Conservation (phyloP, 2,888 invertebrate species). For the Rhorus exstirpatorius region DNA sequence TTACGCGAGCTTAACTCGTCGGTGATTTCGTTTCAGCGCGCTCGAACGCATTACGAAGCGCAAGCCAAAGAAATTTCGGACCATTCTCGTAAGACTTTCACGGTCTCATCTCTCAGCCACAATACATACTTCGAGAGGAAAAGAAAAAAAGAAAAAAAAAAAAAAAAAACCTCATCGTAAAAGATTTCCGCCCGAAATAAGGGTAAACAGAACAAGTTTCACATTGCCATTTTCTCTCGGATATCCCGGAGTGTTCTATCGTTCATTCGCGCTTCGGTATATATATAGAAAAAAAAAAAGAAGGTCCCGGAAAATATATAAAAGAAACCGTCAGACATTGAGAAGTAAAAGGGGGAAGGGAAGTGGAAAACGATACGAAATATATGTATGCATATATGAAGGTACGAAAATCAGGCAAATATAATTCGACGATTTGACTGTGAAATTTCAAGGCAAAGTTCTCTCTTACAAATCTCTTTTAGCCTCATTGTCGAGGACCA, state of each 20-base stretch:
- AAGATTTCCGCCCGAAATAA: slow-evolving; percentile 43
- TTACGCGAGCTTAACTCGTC: slow-evolving; percentile 73
- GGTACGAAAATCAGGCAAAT: slow-evolving; percentile 45
- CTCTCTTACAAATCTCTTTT: slow-evolving; percentile 57
- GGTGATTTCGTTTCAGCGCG: slow-evolving; percentile 73
- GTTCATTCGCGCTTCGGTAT: slow-evolving; percentile 49
- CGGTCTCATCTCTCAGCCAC: slow-evolving; percentile 43
- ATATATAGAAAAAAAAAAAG: slow-evolving; percentile 4
- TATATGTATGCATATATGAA: slow-evolving; percentile 2
- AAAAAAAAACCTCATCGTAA: slow-evolving; percentile 39
- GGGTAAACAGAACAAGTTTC: slow-evolving; percentile 68
- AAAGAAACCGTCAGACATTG: slow-evolving; percentile 35
- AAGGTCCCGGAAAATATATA: slow-evolving; percentile 9
- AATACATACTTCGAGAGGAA: slow-evolving; percentile 30
- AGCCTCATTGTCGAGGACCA: slow-evolving; percentile 50
- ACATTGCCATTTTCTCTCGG: slow-evolving; percentile 27
- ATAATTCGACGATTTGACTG: slow-evolving; percentile 66
- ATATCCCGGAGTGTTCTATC: slow-evolving; percentile 40
- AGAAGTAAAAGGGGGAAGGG: slow-evolving; percentile 15
- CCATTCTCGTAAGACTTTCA: slow-evolving; percentile 30
- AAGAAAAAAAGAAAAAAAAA: slow-evolving; percentile 11
- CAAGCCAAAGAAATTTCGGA: neutral
- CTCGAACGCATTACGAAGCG: slow-evolving; percentile 71
- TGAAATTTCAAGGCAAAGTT: slow-evolving; percentile 61
- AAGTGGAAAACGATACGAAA: slow-evolving; percentile 28